Base-by-base conservation (phyloP, 2,888 invertebrate species). In the Sicus ferrugineus region DNA sequence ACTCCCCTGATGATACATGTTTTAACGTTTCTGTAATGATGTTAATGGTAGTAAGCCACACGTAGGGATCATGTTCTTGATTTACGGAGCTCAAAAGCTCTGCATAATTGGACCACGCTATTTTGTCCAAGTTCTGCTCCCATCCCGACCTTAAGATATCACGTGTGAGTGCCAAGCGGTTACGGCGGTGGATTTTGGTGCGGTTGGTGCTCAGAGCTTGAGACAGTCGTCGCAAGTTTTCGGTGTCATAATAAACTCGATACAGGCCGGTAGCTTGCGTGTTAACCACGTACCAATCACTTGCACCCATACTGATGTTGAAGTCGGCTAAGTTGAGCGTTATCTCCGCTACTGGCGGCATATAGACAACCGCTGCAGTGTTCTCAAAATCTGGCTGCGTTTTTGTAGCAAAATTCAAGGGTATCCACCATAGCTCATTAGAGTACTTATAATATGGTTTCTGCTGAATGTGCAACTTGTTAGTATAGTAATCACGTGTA, bases 161-260 rank as follows among this genome's bases (percentile, higher is more conserved):
- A 19, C 46, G 46, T 46, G 19, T 46, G 6, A 46, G 14, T 46
- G 14, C 4, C 14, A 19, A 3, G 19, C 46, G 6, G 19, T 46
- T 46, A 3, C n/a, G 46, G n/a, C n/a, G n/a, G n/a, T 16, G 46
- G n/a, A 46, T 46, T 46, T 46, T 6, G 38, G 38, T 34, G 38
- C n/a, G 73, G 66, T 71, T 77, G 77, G 78, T 77, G 77, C 26
- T 88, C 92, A 85, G 61, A 90, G 72, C 88, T 38, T 87, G 85
- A 19, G 88, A 89, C 1, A 94, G 86, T 0, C 88, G 84, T 0
- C 83, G 78, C 91, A 91, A 91, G 79, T 91, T 91, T 0, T 81
- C 80, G 0, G 76, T 75, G 59, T 92, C 91, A 74, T 93, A 93
- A 78, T 90, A 89, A 1, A 91, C 89, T 77, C 90, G 84, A 82